Base-by-base conservation (phyloP, 2,113 vertebrate genomes). In the Alligator sinensis region DNA sequence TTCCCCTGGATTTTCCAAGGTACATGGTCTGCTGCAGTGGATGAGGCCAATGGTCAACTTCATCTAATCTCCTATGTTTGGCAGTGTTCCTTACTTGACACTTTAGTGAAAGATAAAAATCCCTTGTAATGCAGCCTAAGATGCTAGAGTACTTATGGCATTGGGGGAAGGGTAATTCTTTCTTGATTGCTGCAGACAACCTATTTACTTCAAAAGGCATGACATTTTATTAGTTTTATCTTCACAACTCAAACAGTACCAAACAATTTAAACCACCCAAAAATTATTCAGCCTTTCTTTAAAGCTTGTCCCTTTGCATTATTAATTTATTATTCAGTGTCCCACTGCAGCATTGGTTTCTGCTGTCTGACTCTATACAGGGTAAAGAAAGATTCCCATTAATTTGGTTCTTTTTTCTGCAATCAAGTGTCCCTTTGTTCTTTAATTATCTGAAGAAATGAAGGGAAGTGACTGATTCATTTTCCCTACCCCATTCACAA, bases 131-230 rank as follows among this genome's bases (percentile, higher is more conserved):
- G 4, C 47, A 77, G 24, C 59, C n/a, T 63, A 64, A 21, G 47
- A 9, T 66, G 9, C 6, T 61, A 1, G 1, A 3, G 4, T 62
- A 1, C 28, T 15, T 27, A 6, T 6, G 77, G 34, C 4, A 47
- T 17, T 86, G 66, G 88, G 4, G 2, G 13, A n/a, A 4, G 86
- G 58, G 13, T 34, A 60, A 34, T 24, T 60, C 58, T 58, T 78
- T 22, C 55, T 60, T n/a, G 13, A 30, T 5, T 12, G 34, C 16
- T 25, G 22, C 21, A 38, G 24, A 5, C 61, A 62, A 62, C 25
- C 61, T 24, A 8, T 62, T 62, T 62, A 24, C 62, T 25, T 12
- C 24, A 25, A 25, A 63, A 63, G 27, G 22, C 25, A 24, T 63
- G 62, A 27, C 11, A 63, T 63, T 27, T 63, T 25, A 25, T 63